Percentiles rank a stretch among this genome's conserved stretches.
phyloP scores from a whole-genome alignment of 1,140 invertebrate genomes.

The Asbolus verrucosus region DNA sequence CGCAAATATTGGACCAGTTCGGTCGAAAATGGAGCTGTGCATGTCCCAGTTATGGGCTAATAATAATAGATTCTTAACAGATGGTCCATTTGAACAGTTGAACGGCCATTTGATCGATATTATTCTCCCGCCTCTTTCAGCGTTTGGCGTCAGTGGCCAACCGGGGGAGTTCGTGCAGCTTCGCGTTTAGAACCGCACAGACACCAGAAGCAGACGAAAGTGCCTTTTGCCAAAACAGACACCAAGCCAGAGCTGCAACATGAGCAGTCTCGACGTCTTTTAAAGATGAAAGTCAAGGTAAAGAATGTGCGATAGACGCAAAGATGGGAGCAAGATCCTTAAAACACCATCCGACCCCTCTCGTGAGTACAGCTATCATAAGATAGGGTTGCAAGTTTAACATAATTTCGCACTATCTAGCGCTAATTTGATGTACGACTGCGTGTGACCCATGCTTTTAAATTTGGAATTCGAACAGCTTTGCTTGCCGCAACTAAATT shows the following conservation, averaged over 20 bases:
- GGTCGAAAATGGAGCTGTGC: no score
- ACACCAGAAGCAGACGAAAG: slow-evolving; percentile 4
- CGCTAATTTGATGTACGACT: no score
- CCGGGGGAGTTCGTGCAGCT: slow-evolving; percentile 9
- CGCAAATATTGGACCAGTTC: no score
- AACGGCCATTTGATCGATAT: slow-evolving; percentile 27
- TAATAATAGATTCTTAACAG: neutral
- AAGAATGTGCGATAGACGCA: slow-evolving; percentile 2
- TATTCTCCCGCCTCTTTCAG: slow-evolving; percentile 33
- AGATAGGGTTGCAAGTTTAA: no score
- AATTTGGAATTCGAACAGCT: no score
- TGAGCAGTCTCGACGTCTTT: no score
- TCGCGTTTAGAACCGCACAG: slow-evolving; percentile 11
- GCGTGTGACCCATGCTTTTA: no score
- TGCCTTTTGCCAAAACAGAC: slow-evolving; percentile 22
- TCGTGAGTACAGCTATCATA: slow-evolving; percentile 20
- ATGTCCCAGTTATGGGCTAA: no score
- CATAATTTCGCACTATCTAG: no score
- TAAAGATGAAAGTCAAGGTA: no score
- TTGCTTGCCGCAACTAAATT: no score
- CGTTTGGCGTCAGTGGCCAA: slow-evolving; percentile 29
- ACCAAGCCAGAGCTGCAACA: neutral
- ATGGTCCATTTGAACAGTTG: slow-evolving; percentile 14
- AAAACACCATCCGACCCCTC: slow-evolving; percentile 1
- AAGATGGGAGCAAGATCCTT: slow-evolving; percentile 9